phyloP scores from a whole-genome alignment of 2,888 invertebrate genomes.

The Ceriagrion tenellum region DNA sequence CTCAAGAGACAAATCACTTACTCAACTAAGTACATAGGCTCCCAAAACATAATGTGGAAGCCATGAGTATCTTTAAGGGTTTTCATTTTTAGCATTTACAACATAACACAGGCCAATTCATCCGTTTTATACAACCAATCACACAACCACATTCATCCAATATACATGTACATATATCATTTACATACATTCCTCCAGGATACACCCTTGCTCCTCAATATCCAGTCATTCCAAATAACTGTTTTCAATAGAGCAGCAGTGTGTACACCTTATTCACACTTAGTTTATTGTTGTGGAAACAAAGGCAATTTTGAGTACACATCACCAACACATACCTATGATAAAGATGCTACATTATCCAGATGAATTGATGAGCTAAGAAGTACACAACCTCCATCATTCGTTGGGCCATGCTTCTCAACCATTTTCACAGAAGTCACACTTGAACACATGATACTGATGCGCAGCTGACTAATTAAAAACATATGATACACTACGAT shows the following conservation, averaged over 20 bases:
- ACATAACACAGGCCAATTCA: conserved; percentile 38
- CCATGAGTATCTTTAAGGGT: conserved; percentile 40
- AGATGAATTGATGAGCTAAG: not conserved
- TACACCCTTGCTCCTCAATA: conserved; percentile 23
- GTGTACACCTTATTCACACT: conserved; percentile 1
- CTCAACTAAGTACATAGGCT: conserved; percentile 53
- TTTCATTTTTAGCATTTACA: conserved; percentile 33
- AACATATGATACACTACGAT: not conserved
- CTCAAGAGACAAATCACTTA: not conserved
- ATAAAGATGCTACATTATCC: conserved; percentile 57
- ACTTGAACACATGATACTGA: conserved; percentile 57
- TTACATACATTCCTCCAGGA: conserved; percentile 15
- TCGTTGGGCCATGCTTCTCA: conserved; percentile 20
- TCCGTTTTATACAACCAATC: conserved; percentile 57
- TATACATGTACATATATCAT: conserved; percentile 44
- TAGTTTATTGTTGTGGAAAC: conserved; percentile 39
- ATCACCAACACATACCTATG: conserved; percentile 53
- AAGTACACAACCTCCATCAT: not conserved
- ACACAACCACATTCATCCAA: conserved; percentile 40
- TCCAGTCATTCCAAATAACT: not conserved
- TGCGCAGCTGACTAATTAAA: conserved; percentile 5
- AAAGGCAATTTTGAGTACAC: conserved; percentile 32
- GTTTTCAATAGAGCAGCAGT: not conserved
- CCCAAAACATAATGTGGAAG: conserved; percentile 55
- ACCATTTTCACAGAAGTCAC: conserved; percentile 33